Evolutionary conservation across 2,888 invertebrate genomes (phyloP), one percentile per base, ranked within the genome.

Genomic region (Autographa pulchrina): DNA sequence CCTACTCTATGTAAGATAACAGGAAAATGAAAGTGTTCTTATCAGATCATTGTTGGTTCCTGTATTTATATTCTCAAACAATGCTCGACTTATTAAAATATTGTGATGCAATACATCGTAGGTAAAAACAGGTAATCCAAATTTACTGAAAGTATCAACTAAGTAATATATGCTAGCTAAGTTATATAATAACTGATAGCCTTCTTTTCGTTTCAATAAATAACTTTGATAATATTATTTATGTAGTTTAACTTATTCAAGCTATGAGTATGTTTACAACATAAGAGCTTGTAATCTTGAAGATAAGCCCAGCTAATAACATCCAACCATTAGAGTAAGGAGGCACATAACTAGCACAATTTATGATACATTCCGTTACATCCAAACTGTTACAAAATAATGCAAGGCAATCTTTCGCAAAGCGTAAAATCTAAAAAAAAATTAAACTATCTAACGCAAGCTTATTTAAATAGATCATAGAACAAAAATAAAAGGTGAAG

Each of bases 1-100:
- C 68, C 65, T 69, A 68, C 70, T 75, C 62, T 77, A 80, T 71
- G 59, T 70, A 79, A 68, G 73, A 70, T 78, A 77, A 75, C 74
- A 62, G 68, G 74, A 72, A 77, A 83, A 75, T 68, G 84, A 83
- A 84, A 84, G 83, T 84, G 58, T 56, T 69, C 80, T 75, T 61
- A 75, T 76, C 76, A 75, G 64, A 72, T 69, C 72, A 32, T 66
- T 64, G 63, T 68, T 65, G 65, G 67, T 61, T 38, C 58, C 32
- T 54, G 43, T 60, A 32, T 38, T 38, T 7, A 59, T 52, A 68
- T 54, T 68, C 74, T 63, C 65, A 68, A 70, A 74, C 70, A 74
- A 70, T 70, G 38, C 32, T 66, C 58, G 16, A 62, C 75, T 70
- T 74, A 78, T 68, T 71, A 18, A 18, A 56, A 56, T 20, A 13